These are phyloP conservation scores for Pseudococcus jackbeardsleyi DNA, from an alignment of 2,888 invertebrate genomes.

Conservation along the genomic window DNA sequence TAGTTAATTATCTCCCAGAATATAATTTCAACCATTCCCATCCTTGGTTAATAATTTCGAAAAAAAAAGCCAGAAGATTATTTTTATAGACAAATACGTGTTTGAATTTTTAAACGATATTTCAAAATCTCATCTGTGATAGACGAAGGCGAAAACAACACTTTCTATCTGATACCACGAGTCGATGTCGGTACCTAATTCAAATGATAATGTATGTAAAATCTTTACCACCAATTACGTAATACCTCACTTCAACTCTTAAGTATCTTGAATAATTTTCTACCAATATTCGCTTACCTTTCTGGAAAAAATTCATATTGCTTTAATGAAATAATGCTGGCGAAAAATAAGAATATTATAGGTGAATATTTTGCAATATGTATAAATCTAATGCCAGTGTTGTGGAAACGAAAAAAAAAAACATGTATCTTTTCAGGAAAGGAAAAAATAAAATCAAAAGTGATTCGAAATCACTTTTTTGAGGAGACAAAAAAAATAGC, in stretches of 20 bases:
- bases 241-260: not conserved
- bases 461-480: too few species aligned
- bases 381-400: not conserved
- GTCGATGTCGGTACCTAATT: not conserved
- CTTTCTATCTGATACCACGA: not conserved
- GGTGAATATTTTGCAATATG: not conserved
- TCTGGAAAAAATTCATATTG: not conserved
- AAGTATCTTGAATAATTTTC: not conserved
- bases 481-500: too few species aligned
- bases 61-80: not conserved
- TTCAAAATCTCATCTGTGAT: not conserved
- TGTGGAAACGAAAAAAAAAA: too few species aligned
- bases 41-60: not conserved
- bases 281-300: not conserved
- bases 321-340: too few species aligned
- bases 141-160: not conserved
- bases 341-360: too few species aligned
- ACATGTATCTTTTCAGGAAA: too few species aligned
- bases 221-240: not conserved
- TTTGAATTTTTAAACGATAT: conserved; percentile 22
- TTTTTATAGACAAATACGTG: not conserved
- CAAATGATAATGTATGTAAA: conserved; percentile 15
- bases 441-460: too few species aligned
- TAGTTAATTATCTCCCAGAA: not conserved
- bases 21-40: not conserved